Percentiles rank a stretch among this genome's conserved stretches.
phyloP scores from a whole-genome alignment of 2,113 vertebrate genomes.

The Pterophyllum scalare region DNA sequence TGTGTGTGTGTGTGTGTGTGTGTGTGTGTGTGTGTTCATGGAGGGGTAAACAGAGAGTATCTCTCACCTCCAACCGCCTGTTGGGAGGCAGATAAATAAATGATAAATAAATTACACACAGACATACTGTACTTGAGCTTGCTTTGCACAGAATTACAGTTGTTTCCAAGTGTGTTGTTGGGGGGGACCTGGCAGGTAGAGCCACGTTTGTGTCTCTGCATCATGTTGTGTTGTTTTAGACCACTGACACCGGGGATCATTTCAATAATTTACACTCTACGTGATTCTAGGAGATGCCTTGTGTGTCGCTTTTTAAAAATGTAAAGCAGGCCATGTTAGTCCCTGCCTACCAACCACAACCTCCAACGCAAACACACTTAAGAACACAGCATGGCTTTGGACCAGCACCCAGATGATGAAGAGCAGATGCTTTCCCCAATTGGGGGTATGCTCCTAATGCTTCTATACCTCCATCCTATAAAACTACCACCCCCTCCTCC shows the following conservation, averaged over 20 bases:
- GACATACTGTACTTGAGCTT: conserved; percentile 54
- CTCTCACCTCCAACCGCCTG: conserved; percentile 55
- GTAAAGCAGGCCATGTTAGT: conserved; percentile 66
- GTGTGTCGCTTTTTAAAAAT: conserved; percentile 78
- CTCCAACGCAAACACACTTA: conserved; percentile 20
- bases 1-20: conserved; percentile 5
- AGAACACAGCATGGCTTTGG: conserved; percentile 26
- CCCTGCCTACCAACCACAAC: conserved; percentile 43
- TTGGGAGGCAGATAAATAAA: conserved; percentile 62
- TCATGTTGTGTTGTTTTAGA: conserved; percentile 57
- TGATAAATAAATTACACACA: conserved; percentile 69
- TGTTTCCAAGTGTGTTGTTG: conserved; percentile 68
- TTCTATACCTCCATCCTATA: conserved; percentile 46
- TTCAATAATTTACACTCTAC: conserved; percentile 76
- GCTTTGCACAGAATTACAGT: conserved; percentile 64
- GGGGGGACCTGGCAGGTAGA: conserved; percentile 40
- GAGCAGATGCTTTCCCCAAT: conserved; percentile 72
- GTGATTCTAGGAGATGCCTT: conserved; percentile 59
- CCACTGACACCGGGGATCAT: conserved; percentile 61
- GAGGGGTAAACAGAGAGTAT: conserved; percentile 43
- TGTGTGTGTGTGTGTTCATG: conserved; percentile 10
- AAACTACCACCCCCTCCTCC: conserved; percentile 11
- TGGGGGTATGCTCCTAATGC: conserved; percentile 51
- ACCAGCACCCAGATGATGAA: conserved; percentile 55
- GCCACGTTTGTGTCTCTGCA: conserved; percentile 41